Base-by-base conservation (phyloP, 1,140 invertebrate species). In the Psix sp. region DNA sequence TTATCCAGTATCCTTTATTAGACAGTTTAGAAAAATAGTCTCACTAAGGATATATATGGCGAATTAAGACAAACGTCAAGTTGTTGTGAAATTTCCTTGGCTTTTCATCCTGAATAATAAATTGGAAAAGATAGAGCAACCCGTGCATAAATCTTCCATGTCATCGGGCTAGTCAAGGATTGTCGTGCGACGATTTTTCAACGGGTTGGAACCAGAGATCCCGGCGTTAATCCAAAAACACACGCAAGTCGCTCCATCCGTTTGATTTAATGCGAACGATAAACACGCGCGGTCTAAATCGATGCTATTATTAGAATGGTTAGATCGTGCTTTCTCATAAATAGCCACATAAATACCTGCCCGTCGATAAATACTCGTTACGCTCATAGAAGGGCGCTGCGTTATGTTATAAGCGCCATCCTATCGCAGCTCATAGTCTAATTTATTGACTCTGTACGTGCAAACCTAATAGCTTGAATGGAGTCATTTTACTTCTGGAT, bases 271-370 rank as follows among this genome's bases (percentile, higher is more conserved):
- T 67, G 29, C 54, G 45, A 54, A 68, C 57, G 74, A 76, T 76
- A 68, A 72, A 76, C 74, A 72, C 67, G 67, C 74, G 54, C 62
- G 57, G 74, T 63, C 67, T 76, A 68, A 72, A 72, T 76, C 74
- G 67, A 72, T 65, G 74, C 67, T 76, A 68, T 72, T 76, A 76
- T 63, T 76, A 72, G 67, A 68, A 68, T 63, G 51, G 63, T 63
- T 68, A 56, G 67, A 76, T 76, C 67, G 74, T 76, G 67, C 67
- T 76, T 72, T 72, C 67, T 52, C 74, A 72, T 67, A 76, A 76
- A 76, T 72, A 76, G 67, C 49, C 74, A 51, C 57, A 67, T 67
- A 71, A 76, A 71, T 71, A 67, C 73, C 60, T 70, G 42, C 21
- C 33, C 29, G 26, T 26, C 67, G 70, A 75, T 72, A 77, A 79